Evolutionary conservation across 2,113 vertebrate genomes (phyloP).

Genomic region (Amazona guildingii): DNA sequence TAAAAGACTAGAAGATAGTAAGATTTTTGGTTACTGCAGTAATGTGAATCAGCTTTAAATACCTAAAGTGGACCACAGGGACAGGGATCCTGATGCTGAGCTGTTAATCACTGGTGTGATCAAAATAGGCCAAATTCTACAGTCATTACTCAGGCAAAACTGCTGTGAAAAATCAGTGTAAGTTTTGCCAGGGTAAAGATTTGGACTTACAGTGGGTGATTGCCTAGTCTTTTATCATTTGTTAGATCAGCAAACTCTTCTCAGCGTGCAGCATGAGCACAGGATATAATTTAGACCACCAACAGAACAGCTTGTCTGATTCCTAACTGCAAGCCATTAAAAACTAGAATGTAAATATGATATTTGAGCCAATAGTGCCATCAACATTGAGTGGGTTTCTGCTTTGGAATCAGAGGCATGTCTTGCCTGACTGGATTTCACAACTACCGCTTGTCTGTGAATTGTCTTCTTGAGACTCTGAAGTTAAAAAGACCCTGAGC

Average conservation of each 20-base stretch:
- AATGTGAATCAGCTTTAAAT: background rate
- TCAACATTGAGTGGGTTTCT: background rate
- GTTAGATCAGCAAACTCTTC: constrained; percentile 60
- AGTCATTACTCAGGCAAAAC: constrained; percentile 18
- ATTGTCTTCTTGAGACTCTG: background rate
- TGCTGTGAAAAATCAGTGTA: background rate
- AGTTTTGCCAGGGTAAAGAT: constrained; percentile 58
- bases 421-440: constrained; percentile 51
- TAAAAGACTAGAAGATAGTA: background rate
- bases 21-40: background rate
- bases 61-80: background rate
- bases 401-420: constrained; percentile 13
- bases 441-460: background rate
- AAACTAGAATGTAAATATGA: constrained; percentile 57
- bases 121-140: constrained; percentile 37
- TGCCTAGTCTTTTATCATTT: constrained; percentile 50
- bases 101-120: background rate
- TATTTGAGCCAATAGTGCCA: constrained; percentile 37
- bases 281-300: constrained; percentile 62
- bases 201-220: constrained; percentile 25
- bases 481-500: background rate
- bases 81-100: background rate
- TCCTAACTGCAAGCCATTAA: constrained; percentile 49
- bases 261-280: background rate
- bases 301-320: constrained; percentile 50